A percentile compares a stretch with the other conserved stretches of the same genome.
phyloP scores from a whole-genome alignment of 2,888 invertebrate species.

The Steinernema carpocapsae region DNA sequence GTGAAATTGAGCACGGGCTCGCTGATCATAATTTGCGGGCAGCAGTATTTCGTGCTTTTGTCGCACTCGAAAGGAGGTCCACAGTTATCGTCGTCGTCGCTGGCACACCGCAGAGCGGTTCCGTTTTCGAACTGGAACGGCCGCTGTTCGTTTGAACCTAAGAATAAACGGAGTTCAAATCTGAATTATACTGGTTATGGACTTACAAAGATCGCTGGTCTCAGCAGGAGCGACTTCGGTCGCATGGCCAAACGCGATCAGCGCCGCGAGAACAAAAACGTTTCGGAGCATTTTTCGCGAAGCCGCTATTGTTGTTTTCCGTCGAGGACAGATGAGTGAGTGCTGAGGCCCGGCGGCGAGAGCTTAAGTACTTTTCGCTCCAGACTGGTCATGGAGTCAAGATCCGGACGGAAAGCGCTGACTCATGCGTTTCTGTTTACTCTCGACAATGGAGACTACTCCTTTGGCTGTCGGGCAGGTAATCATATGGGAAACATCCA shows the following conservation, averaged over 20 bases:
- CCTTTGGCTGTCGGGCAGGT: constrained; percentile 20
- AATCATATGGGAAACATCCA: constrained; percentile 27
- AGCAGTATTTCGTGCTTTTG: constrained; percentile 37
- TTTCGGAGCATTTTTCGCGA: constrained; percentile 8
- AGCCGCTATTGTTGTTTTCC: constrained; percentile 25
- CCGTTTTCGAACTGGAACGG: constrained; percentile 35
- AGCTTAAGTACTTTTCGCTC: constrained; percentile 26
- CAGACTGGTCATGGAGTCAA: constrained; percentile 33
- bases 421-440: constrained; percentile 27
- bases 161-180: not conserved
- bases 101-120: constrained; percentile 18
- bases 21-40: constrained; percentile 30
- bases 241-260: not conserved
- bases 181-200: not conserved
- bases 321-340: not conserved
- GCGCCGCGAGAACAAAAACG: not conserved
- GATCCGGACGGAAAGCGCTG: constrained; percentile 30
- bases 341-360: not conserved
- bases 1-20: constrained; percentile 24
- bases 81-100: constrained; percentile 27
- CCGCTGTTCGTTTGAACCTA: constrained; percentile 31
- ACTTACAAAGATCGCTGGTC: constrained; percentile 30
- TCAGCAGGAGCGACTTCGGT: not conserved
- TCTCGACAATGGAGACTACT: constrained; percentile 20
- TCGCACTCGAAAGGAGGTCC: constrained; percentile 35